phyloP scores from a whole-genome alignment of 2,113 vertebrate species.

The Oryctolagus cuniculus region mOryCun1.1 NC_091450.1:28213501-28214000 shows the following conservation, averaged over 20 bases:
- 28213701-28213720: neutral
- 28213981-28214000: conserved; percentile 21
- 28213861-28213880: conserved; percentile 7
- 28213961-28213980: neutral
- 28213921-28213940: neutral
- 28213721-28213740: neutral
- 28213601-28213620: conserved; percentile 35
- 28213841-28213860: conserved; percentile 23
- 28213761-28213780: conserved; percentile 27
- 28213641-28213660: neutral
- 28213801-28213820: neutral
- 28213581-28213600: conserved; percentile 42
- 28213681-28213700: neutral
- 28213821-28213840: neutral
- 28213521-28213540: conserved; percentile 34
- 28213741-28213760: neutral
- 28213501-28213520: neutral
- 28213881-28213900: conserved; percentile 43
- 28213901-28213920: neutral
- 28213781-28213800: neutral
- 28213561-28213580: conserved; percentile 58
- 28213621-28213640: neutral
- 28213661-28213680: neutral
- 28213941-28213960: neutral
- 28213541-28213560: neutral